Percentiles rank a stretch among this genome's conserved stretches.
These are phyloP conservation scores for Dryadula phaetusa DNA, from an alignment of 2,888 invertebrate genomes.

Conservation along the genomic window DNA sequence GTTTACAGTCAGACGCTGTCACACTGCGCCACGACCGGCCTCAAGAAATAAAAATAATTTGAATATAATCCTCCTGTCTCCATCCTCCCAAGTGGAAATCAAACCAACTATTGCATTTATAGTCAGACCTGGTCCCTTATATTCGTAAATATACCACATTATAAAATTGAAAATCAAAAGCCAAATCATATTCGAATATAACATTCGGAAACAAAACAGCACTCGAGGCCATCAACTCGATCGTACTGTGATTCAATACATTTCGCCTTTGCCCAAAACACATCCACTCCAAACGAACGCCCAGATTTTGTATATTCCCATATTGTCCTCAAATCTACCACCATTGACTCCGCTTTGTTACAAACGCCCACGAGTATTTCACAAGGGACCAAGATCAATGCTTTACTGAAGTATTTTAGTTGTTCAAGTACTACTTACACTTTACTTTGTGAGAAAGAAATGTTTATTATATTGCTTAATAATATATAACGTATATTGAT, in stretches of 20 bases:
- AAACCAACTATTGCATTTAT: no score
- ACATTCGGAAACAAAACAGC: constrained; percentile 13
- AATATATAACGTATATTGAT: constrained; percentile 28
- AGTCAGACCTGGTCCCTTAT: no score
- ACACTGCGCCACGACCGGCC: no score
- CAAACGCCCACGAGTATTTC: constrained; percentile 50
- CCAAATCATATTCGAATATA: constrained; percentile 11
- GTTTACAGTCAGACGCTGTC: no score
- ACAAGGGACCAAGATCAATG: constrained; percentile 38
- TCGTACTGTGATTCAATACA: constrained; percentile 25
- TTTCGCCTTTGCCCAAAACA: constrained; percentile 30
- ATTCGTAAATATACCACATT: no score
- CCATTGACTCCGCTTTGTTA: constrained; percentile 51
- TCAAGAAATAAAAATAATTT: no score
- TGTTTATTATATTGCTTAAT: constrained; percentile 24
- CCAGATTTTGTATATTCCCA: constrained; percentile 47
- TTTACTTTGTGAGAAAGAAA: constrained; percentile 23
- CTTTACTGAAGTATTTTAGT: constrained; percentile 15
- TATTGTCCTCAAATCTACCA: constrained; percentile 49
- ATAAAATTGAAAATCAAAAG: no score
- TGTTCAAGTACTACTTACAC: constrained; percentile 21
- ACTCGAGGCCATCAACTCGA: constrained; percentile 17
- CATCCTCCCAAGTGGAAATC: no score
- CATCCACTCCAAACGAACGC: constrained; percentile 44
- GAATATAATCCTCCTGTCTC: no score